A percentile compares a stretch with the other conserved stretches of the same genome.
Evolutionary conservation across 2,113 vertebrate species (phyloP).

Genomic region (Takifugu flavidus): DNA sequence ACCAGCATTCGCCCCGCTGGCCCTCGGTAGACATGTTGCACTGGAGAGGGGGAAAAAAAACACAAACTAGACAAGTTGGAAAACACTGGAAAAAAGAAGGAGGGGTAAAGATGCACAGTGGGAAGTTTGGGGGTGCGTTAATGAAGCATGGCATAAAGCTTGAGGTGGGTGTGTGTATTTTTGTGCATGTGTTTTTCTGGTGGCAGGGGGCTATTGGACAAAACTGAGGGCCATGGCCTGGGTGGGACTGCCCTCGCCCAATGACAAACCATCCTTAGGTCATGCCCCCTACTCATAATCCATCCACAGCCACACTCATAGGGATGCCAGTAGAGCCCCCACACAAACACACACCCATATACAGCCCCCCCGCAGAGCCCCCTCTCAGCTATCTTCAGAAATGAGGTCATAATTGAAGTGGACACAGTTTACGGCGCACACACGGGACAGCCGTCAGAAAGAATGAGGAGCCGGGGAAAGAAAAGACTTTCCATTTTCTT

Average conservation of each 20-base stretch:
- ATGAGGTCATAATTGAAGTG: slow-evolving; percentile 76
- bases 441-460: slow-evolving; percentile 43
- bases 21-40: slow-evolving; percentile 96
- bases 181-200: slow-evolving; percentile 10
- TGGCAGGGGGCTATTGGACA: slow-evolving; percentile 40
- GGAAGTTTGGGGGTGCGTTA: slow-evolving; percentile 49
- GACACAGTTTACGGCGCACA: slow-evolving; percentile 69
- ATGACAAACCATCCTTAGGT: slow-evolving; percentile 63
- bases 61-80: slow-evolving; percentile 47
- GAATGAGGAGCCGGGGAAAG: slow-evolving; percentile 49
- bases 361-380: slow-evolving; percentile 39
- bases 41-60: slow-evolving; percentile 72
- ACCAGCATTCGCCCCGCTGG: slow-evolving; percentile 96
- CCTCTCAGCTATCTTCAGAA: slow-evolving; percentile 46
- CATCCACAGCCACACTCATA: slow-evolving; percentile 20
- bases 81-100: slow-evolving; percentile 37
- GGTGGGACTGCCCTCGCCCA: slow-evolving; percentile 58
- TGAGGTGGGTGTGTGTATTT: slow-evolving; percentile 24
- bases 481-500: slow-evolving; percentile 74
- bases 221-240: slow-evolving; percentile 43
- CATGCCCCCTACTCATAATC: slow-evolving; percentile 51
- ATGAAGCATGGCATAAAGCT: slow-evolving; percentile 56
- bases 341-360: too few species aligned
- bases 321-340: slow-evolving; percentile 49
- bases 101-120: slow-evolving; percentile 49